Evolutionary conservation across 1,140 invertebrate species (phyloP).

Genomic region (Latrodectus geometricus): DNA sequence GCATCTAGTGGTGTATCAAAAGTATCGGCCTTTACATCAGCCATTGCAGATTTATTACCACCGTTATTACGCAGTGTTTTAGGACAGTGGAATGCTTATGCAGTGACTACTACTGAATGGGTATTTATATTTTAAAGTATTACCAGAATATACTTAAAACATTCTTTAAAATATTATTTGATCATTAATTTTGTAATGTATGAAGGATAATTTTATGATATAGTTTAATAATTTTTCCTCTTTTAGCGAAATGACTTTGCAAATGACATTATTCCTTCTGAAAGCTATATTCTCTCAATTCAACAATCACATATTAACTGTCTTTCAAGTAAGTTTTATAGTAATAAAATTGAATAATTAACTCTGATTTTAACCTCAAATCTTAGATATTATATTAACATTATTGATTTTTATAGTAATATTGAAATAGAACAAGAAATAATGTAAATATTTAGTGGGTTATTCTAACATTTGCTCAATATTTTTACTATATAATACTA

Average conservation of each 20-base stretch:
- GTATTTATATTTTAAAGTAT: slow-evolving; percentile 64
- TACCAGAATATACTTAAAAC: background rate
- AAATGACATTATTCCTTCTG: slow-evolving; percentile 75
- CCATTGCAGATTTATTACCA: slow-evolving; percentile 74
- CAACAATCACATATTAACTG: slow-evolving; percentile 71
- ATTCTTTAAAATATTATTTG: background rate
- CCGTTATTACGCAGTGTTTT: slow-evolving; percentile 73
- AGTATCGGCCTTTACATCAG: slow-evolving; percentile 71
- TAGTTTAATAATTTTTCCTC: background rate
- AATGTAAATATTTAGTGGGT: too few species aligned
- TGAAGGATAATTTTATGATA: background rate
- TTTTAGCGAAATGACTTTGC: slow-evolving; percentile 78
- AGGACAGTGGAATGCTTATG: slow-evolving; percentile 76
- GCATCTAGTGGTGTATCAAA: slow-evolving; percentile 73
- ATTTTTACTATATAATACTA: too few species aligned
- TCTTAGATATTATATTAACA: too few species aligned
- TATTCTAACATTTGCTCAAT: too few species aligned
- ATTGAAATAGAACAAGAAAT: too few species aligned
- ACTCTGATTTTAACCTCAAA: background rate
- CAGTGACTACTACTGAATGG: slow-evolving; percentile 69
- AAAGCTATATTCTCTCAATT: slow-evolving; percentile 69
- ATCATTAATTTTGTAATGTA: background rate
- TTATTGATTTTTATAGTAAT: too few species aligned
- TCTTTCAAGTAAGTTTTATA: slow-evolving; percentile 70
- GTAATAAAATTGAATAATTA: background rate